Conservation (phyloP, 2,888 invertebrate genomes). For the Lasioglossum figueresi region DNA sequence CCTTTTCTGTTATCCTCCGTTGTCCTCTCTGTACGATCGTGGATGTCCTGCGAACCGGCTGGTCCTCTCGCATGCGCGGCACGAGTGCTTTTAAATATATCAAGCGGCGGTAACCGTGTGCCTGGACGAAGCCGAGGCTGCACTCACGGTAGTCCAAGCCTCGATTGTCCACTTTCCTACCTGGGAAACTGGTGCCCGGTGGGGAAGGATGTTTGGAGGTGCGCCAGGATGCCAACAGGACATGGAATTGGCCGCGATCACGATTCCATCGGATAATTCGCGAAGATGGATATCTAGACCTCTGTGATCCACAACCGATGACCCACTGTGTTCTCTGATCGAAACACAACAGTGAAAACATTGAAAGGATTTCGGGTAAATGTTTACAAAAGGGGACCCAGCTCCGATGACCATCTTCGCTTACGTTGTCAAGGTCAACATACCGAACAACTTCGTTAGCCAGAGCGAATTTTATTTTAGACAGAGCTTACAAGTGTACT, state of each 20-base stretch:
- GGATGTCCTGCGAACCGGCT: neutral
- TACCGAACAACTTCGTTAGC: no score
- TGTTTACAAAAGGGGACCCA: no score
- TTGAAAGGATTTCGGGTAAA: no score
- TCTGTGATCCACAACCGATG: neutral
- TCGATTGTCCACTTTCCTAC: slow-evolving; percentile 3
- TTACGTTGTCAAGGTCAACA: no score
- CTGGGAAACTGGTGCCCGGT: slow-evolving; percentile 19
- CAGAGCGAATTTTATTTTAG: no score
- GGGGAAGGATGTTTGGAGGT: slow-evolving; percentile 32
- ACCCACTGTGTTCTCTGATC: no score
- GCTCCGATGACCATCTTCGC: no score
- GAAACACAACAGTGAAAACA: no score
- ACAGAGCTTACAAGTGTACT: no score
- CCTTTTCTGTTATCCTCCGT: neutral
- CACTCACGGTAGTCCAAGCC: neutral
- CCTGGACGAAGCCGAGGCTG: slow-evolving; percentile 28
- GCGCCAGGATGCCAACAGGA: slow-evolving; percentile 13
- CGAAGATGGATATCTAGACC: neutral
- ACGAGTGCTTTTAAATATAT: slow-evolving; percentile 53
- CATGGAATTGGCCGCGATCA: neutral
- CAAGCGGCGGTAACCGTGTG: slow-evolving; percentile 28
- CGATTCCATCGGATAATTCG: neutral
- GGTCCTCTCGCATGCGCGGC: slow-evolving; percentile 44
- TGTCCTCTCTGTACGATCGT: neutral